Conservation (phyloP, 2,797 vertebrate genomes). For the Merluccius polli region DNA sequence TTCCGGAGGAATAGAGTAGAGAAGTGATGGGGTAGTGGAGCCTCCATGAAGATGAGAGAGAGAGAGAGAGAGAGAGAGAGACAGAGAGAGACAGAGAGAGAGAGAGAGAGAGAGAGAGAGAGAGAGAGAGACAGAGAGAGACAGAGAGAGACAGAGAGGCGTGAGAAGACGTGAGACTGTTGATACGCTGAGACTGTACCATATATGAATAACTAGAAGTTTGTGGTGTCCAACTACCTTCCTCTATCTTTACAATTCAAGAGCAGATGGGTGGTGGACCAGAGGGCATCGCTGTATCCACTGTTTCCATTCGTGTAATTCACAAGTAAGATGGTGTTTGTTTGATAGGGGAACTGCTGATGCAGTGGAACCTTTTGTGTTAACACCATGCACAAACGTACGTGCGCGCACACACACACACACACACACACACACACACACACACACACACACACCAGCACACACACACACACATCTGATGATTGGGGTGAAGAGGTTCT, state of each 20-base stretch:
- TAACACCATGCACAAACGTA: not conserved
- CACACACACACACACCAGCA: not conserved
- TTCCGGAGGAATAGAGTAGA: not conserved
- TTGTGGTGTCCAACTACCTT: not conserved
- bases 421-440: too few relatives aligned
- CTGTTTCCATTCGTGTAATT: not conserved
- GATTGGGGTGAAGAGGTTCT: conserved; percentile 22
- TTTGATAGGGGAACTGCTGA: not conserved
- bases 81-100: too few relatives aligned
- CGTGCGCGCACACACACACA: too few relatives aligned
- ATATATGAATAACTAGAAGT: not conserved
- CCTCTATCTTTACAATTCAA: not conserved
- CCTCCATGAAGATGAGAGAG: too few relatives aligned
- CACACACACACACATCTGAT: not conserved
- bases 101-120: too few relatives aligned
- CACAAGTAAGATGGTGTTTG: conserved; percentile 1
- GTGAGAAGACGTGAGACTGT: not conserved
- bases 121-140: too few relatives aligned
- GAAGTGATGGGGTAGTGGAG: not conserved
- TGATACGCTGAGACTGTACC: not conserved
- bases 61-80: too few relatives aligned
- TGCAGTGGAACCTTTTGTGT: not conserved
- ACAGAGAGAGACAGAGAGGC: too few relatives aligned
- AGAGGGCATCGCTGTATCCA: not conserved
- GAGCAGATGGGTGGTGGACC: not conserved